Evolutionary conservation across 2,888 invertebrate species (phyloP).

Genomic region (Athalia rosae): DNA sequence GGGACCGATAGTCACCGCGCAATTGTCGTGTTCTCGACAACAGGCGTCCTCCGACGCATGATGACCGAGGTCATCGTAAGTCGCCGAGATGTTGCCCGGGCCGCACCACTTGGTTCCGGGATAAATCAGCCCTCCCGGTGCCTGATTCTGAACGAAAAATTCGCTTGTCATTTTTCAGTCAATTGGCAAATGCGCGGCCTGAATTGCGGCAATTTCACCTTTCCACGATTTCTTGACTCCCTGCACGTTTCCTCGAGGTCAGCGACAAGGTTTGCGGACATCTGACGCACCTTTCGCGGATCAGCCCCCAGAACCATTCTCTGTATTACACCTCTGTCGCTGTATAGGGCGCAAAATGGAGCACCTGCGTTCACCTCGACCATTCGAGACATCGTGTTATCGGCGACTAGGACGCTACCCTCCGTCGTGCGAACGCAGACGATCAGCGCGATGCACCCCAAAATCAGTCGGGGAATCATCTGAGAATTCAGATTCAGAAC

Average conservation of each 20-base stretch:
- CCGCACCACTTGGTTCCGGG: slow-evolving; percentile 89
- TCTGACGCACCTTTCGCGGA: slow-evolving; percentile 77
- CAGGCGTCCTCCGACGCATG: slow-evolving; percentile 82
- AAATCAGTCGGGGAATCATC: slow-evolving; percentile 23
- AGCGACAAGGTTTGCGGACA: slow-evolving; percentile 78
- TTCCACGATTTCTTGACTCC: slow-evolving; percentile 65
- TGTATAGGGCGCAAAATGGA: slow-evolving; percentile 79
- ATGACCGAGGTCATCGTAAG: slow-evolving; percentile 80
- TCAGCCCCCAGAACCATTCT: slow-evolving; percentile 78
- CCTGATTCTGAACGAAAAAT: slow-evolving; percentile 58
- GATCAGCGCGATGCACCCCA: slow-evolving; percentile 1
- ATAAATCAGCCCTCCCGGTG: slow-evolving; percentile 67
- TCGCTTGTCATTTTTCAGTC: background rate
- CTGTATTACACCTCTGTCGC: slow-evolving; percentile 79
- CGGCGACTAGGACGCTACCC: slow-evolving; percentile 77
- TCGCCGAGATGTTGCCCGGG: slow-evolving; percentile 79
- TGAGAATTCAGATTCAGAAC: background rate
- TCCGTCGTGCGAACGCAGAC: slow-evolving; percentile 13
- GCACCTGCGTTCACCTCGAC: slow-evolving; percentile 78
- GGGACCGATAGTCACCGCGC: slow-evolving; percentile 78
- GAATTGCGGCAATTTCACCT: slow-evolving; percentile 57
- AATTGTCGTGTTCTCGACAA: slow-evolving; percentile 84
- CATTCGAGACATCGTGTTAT: slow-evolving; percentile 80
- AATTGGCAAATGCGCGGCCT: background rate
- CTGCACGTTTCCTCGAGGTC: slow-evolving; percentile 78